Conservation (phyloP, 30 jellyfish, hydroid and myxozoan species). For the Clytia hemisphaerica region DNA sequence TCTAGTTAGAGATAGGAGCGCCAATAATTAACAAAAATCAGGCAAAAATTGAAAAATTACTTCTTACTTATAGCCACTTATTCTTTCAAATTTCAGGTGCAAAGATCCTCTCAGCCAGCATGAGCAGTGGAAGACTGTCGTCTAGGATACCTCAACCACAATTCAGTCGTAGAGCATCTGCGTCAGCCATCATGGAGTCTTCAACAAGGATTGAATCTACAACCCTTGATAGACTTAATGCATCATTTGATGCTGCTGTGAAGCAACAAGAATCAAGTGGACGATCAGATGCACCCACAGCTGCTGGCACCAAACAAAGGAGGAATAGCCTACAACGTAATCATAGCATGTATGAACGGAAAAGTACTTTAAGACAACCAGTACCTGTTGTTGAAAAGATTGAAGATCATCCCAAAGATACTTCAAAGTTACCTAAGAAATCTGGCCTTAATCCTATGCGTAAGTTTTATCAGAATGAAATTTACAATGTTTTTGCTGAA, state of each 20-base stretch:
- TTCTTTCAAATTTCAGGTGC: background rate
- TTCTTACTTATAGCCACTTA: background rate
- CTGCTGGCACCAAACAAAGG: too few species aligned
- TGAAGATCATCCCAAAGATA: too few species aligned
- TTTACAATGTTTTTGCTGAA: too few species aligned
- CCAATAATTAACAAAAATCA: background rate
- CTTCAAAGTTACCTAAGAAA: too few species aligned
- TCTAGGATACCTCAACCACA: conserved; percentile 22
- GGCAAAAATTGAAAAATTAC: too few species aligned
- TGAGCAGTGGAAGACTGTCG: conserved; percentile 3
- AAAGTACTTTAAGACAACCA: too few species aligned
- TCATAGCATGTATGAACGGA: too few species aligned
- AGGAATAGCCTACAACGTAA: too few species aligned
- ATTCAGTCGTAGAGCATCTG: conserved; percentile 15
- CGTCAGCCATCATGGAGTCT: background rate
- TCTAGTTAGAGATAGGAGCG: background rate
- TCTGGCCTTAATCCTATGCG: too few species aligned
- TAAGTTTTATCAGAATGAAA: too few species aligned
- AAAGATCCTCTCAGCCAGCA: conserved; percentile 3
- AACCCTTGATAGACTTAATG: background rate
- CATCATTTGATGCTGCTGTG: background rate
- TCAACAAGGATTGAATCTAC: background rate
- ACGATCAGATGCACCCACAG: background rate
- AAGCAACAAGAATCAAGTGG: background rate
- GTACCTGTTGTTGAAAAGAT: too few species aligned